Evolutionary conservation across 2,888 invertebrate genomes (phyloP).

Genomic region (Tachina grossa): DNA sequence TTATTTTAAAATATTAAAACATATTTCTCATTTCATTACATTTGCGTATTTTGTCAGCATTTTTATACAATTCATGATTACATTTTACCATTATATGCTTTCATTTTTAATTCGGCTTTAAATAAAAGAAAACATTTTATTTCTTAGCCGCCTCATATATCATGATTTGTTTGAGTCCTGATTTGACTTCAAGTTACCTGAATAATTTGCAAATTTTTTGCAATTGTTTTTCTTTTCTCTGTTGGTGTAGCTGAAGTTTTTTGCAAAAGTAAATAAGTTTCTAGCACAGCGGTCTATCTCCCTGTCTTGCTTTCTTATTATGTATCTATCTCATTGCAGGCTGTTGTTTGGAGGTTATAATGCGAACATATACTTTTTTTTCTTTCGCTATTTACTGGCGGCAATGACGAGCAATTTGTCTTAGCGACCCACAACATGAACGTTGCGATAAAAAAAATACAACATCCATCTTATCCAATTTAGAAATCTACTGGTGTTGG

Average conservation of each 20-base stretch:
- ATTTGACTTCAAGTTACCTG: conserved; percentile 47
- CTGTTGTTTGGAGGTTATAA: conserved; percentile 14
- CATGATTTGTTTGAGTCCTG: conserved; percentile 26
- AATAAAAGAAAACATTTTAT: conserved; percentile 24
- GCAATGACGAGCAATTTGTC: conserved; percentile 73
- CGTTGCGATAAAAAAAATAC: conserved; percentile 72
- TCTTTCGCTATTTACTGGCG: conserved; percentile 65
- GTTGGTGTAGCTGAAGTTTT: neutral
- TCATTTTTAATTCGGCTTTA: conserved; percentile 32
- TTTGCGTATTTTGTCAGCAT: neutral
- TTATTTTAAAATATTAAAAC: too few species aligned
- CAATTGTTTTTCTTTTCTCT: neutral
- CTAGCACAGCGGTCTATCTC: conserved; percentile 58
- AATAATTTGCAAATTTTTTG: conserved; percentile 20
- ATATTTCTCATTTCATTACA: too few species aligned
- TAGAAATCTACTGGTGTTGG: conserved; percentile 34
- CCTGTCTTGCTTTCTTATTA: conserved; percentile 33
- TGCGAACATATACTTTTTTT: conserved; percentile 43
- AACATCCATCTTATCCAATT: conserved; percentile 73
- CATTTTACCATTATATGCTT: neutral
- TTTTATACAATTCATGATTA: neutral
- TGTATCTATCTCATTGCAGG: conserved; percentile 9
- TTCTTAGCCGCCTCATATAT: conserved; percentile 37
- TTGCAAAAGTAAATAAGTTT: conserved; percentile 32
- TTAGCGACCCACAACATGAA: conserved; percentile 72